Conservation (phyloP, 2,113 vertebrate species). For the Collichthys lucidus region DNA sequence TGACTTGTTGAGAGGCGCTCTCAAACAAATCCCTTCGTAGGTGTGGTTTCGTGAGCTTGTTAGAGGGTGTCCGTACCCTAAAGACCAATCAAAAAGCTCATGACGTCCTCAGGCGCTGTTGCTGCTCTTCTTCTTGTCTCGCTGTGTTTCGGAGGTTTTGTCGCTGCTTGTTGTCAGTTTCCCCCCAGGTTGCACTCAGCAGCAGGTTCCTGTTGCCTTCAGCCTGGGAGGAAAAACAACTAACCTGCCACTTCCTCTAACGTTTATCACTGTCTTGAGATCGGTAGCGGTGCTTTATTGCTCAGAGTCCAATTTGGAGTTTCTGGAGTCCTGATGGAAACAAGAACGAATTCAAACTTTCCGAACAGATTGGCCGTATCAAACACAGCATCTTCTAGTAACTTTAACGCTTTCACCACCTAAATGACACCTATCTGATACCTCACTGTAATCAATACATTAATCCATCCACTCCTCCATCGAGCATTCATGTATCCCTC, state of each 20-base stretch:
- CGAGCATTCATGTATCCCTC: slow-evolving; percentile 17
- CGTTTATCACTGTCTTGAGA: slow-evolving; percentile 7
- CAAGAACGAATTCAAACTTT: not conserved
- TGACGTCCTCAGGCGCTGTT: not conserved
- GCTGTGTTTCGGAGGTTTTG: not conserved
- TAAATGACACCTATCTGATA: not conserved
- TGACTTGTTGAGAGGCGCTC: slow-evolving; percentile 1
- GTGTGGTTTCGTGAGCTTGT: not conserved
- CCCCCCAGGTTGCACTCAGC: slow-evolving; percentile 1
- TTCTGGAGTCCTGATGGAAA: not conserved
- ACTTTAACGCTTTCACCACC: not conserved
- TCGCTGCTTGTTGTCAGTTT: slow-evolving; percentile 6
- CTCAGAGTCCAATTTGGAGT: not conserved
- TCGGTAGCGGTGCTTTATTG: not conserved
- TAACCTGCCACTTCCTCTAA: not conserved
- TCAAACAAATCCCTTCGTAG: not conserved
- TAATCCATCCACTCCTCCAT: not conserved
- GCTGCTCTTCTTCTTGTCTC: slow-evolving; percentile 7
- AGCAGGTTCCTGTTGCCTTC: slow-evolving; percentile 21
- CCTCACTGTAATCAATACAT: not conserved
- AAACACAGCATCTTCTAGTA: not conserved
- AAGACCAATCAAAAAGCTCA: slow-evolving; percentile 28
- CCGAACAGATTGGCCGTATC: not conserved
- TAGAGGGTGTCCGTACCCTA: not conserved
- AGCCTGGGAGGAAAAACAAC: not conserved